phyloP scores from a whole-genome alignment of 1,140 invertebrate species.

The Gonatopus flavifemur region DNA sequence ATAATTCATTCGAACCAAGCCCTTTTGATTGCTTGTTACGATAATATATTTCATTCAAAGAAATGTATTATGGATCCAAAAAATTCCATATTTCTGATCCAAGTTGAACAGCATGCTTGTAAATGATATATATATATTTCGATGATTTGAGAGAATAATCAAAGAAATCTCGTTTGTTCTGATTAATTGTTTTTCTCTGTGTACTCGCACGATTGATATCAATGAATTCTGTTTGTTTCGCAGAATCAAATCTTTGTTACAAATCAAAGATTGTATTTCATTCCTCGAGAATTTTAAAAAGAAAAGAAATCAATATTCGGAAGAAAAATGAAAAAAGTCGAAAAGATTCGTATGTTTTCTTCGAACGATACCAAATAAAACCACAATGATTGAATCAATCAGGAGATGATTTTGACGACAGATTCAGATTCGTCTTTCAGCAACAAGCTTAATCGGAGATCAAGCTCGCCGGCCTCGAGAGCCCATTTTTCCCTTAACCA shows the following conservation, averaged over 20 bases:
- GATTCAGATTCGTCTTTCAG: constrained; percentile 51
- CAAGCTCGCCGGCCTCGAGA: constrained; percentile 54
- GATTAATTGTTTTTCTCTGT: no score
- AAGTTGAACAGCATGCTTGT: no score
- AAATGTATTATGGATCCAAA: no score
- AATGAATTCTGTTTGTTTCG: background rate
- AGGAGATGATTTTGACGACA: constrained; percentile 53
- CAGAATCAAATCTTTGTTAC: background rate
- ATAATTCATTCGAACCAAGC: no score
- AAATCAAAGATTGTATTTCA: background rate
- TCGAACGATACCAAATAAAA: background rate
- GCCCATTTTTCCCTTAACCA: constrained; percentile 59
- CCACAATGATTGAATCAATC: constrained; percentile 29
- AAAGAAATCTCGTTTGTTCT: no score
- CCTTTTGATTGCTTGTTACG: no score
- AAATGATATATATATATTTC: no score
- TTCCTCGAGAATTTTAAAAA: background rate
- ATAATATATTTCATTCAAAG: no score
- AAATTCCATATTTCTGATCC: no score
- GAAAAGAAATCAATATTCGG: constrained; percentile 9
- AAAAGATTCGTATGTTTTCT: background rate
- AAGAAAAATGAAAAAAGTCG: background rate
- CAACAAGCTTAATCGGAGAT: constrained; percentile 51
- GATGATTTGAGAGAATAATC: no score
- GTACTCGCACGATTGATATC: background rate